phyloP scores from a whole-genome alignment of 1,140 invertebrate genomes.

The Apocrypta bakeri region DNA sequence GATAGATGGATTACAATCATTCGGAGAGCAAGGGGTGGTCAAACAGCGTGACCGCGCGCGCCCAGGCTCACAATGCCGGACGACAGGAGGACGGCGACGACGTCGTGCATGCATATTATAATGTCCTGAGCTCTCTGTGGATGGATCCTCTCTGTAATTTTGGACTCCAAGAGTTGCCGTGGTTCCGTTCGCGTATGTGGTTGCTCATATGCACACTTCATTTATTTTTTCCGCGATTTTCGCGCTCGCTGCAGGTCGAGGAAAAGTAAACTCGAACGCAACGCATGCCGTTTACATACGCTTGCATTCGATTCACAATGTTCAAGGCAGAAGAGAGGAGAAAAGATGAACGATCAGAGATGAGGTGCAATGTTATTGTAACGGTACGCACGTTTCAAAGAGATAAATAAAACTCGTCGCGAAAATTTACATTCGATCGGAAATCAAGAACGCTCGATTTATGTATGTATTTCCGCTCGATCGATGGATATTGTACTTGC shows the following conservation, averaged over 20 bases:
- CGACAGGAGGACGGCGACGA: neutral
- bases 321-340: too few relatives aligned
- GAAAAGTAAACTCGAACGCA: too few relatives aligned
- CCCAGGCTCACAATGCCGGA: constrained; percentile 23
- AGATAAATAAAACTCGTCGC: neutral
- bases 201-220: neutral
- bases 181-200: neutral
- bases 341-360: too few relatives aligned
- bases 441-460: neutral
- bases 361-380: too few relatives aligned
- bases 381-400: too few relatives aligned
- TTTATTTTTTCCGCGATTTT: neutral
- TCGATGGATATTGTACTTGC: neutral
- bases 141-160: neutral
- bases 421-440: neutral
- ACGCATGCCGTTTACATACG: too few relatives aligned
- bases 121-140: neutral
- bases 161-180: neutral
- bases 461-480: too few relatives aligned
- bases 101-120: constrained; percentile 18
- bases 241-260: too few relatives aligned
- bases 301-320: too few relatives aligned
- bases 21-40: constrained; percentile 64
- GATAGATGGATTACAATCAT: constrained; percentile 75
- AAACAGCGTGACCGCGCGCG: constrained; percentile 72